Evolutionary conservation across 1,140 invertebrate species (phyloP), one percentile per base, ranked within the genome.

Genomic region (Sitodiplosis mosellana): DNA sequence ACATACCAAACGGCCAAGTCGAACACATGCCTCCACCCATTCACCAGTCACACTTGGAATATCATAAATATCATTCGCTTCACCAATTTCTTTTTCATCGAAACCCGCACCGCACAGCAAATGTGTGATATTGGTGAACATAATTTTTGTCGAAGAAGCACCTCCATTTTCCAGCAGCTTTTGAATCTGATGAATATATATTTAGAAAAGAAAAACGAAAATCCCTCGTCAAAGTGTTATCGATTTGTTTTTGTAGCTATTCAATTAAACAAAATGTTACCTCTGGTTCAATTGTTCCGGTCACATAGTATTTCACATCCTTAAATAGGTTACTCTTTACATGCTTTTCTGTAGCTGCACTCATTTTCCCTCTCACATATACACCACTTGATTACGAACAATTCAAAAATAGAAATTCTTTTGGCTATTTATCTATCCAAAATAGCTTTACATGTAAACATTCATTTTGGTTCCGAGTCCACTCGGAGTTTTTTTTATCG

Each of bases 61-160:
- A 59, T 87, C 86, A 70, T 88, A 91, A 0, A 92, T 64, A 57
- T 92, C 87, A 59, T 79, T 77, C 2, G 85, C 86, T 67, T 86
- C 83, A 41, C 69, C 72, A 41, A 87, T 69, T 61, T 81, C 80
- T 66, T 73, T 77, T 60, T 86, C 80, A 48, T 76, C 69, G 41
- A 78, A 74, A 61, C 83, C 77, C 48, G 72, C 72, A 41, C 86
- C 87, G 45, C 80, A 80, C 56, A 91, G 81, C 38, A 86, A 71
- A 69, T 88, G 83, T n/a, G 85, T 89, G 19, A 87, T 78, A 65
- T 77, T 80, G 60, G 88, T 82, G 46, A 78, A 79, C 21, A 87
- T 70, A 64, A 86, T 88, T 46, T 74, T 74, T 50, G 78, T 74
- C 47, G 74, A 71, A 57, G 83, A 81, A 2, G 80, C 87, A 27